Base-by-base conservation (phyloP, 2,888 invertebrate genomes). In the Alentia gelatinosa region DNA sequence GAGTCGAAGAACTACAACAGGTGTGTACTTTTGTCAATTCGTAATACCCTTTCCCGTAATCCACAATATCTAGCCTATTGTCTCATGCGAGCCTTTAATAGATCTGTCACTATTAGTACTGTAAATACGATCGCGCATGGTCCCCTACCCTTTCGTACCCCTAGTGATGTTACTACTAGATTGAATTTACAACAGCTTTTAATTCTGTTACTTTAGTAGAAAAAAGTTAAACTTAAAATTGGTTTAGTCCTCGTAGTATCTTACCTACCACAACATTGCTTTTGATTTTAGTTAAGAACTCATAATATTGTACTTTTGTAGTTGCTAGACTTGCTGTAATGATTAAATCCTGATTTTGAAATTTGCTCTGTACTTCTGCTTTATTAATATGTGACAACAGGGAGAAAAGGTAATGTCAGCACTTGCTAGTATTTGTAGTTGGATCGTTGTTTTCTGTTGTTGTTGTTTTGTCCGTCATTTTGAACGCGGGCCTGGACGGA, bases 401-500 rank as follows among this genome's bases (percentile, higher is more conserved):
- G 50, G 86, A 86, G 86, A 86, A 86, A 86, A 86, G 86, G 86
- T 86, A 86, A 86, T 19, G 86, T 86, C 9, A n/a, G 86, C 86
- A 86, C 86, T 26, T 83, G 47, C 47, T 86, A 86, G 86, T 33
- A n/a, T n/a, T 47, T 39, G 42, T 86, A 86, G 86, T 86, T 42
- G 42, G 86, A 33, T 42, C 30, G 86, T 84, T 84, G 42, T 86
- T 86, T 42, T 30, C 47, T 42, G 12, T 23, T 79, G 79, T 23
- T 79, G 79, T 79, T 19, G 79, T 56, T 79, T 39, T 79, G 79
- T 79, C 37, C 15, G 35, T 23, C 37, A 37, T 35, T 35, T 33
- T 79, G 39, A 35, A 23, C 23, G 63, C 19, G 74, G 9, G 74
- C 35, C 5, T 4, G 35, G 74, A n/a, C 1, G 37, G 79, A 5